Conservation (phyloP, 2,797 vertebrate genomes). For the Rhinophrynus dorsalis region DNA sequence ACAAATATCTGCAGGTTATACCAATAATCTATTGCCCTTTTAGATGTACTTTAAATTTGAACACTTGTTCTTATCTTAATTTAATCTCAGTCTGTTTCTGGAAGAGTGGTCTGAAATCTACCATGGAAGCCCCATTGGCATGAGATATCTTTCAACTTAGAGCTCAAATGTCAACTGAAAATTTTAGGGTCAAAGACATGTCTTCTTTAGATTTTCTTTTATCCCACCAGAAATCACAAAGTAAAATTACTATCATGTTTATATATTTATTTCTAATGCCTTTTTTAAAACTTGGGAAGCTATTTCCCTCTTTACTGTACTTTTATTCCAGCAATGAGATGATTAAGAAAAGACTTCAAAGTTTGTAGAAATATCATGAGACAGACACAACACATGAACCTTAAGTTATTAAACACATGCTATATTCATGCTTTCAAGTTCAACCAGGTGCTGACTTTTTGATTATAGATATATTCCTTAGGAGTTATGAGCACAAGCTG, state of each 20-base stretch:
- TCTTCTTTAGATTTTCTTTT: slow-evolving; percentile 4
- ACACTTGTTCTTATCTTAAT: slow-evolving; percentile 35
- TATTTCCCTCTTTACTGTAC: slow-evolving; percentile 32
- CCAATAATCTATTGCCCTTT: slow-evolving; percentile 1
- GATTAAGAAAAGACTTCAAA: slow-evolving; percentile 35
- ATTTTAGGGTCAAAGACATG: slow-evolving; percentile 32
- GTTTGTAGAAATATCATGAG: slow-evolving; percentile 19
- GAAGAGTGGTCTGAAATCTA: neutral
- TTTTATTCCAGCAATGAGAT: slow-evolving; percentile 13
- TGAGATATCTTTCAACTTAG: slow-evolving; percentile 22
- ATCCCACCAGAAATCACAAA: slow-evolving; percentile 31
- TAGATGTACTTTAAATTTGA: slow-evolving; percentile 20
- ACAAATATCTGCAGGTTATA: neutral
- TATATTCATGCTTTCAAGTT: slow-evolving; percentile 24
- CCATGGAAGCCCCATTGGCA: slow-evolving; percentile 14
- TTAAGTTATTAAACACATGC: neutral
- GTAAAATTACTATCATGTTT: slow-evolving; percentile 34
- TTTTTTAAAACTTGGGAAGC: neutral
- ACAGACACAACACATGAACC: slow-evolving; percentile 1
- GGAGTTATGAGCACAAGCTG: neutral
- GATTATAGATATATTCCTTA: slow-evolving; percentile 24
- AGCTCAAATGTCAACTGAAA: slow-evolving; percentile 39
- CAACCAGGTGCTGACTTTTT: slow-evolving; percentile 29
- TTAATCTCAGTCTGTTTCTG: slow-evolving; percentile 25
- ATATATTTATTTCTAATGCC: slow-evolving; percentile 12